phyloP scores from a whole-genome alignment of 2,113 vertebrate species.

The Chitala chitala region DNA sequence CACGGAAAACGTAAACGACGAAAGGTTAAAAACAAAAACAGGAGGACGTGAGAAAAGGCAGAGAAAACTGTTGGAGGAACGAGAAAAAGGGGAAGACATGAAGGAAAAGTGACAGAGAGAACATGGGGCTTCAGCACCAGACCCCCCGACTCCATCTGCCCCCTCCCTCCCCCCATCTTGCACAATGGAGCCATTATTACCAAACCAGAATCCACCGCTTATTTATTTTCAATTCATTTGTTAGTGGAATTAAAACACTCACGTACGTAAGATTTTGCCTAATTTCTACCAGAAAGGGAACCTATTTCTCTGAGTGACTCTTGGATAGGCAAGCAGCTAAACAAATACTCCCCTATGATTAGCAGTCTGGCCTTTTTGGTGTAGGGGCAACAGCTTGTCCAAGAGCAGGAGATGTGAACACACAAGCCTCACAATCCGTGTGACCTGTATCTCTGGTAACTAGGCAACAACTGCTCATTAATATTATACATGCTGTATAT shows the following conservation, averaged over 20 bases:
- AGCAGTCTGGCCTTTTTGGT: conserved; percentile 32
- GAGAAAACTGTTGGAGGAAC: neutral
- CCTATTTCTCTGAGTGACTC: conserved; percentile 26
- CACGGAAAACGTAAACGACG: no score
- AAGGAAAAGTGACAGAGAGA: neutral
- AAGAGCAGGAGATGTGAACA: neutral
- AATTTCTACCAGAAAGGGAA: conserved; percentile 39
- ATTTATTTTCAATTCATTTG: conserved; percentile 42
- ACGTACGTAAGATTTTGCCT: conserved; percentile 31
- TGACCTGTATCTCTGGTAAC: neutral
- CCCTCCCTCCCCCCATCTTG: conserved; percentile 7
- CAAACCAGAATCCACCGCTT: conserved; percentile 32
- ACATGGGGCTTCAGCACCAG: neutral
- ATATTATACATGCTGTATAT: no score
- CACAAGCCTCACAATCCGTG: neutral
- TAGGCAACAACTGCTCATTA: neutral
- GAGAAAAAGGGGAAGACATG: conserved; percentile 7
- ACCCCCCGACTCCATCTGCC: neutral
- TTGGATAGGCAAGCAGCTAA: conserved; percentile 32
- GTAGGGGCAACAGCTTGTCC: neutral
- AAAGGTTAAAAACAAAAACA: neutral
- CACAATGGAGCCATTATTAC: conserved; percentile 40
- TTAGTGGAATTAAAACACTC: conserved; percentile 42
- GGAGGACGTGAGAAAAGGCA: neutral
- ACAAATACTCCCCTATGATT: conserved; percentile 41